Conservation (phyloP, 1,140 invertebrate species). For the Antheraea mylitta region DNA sequence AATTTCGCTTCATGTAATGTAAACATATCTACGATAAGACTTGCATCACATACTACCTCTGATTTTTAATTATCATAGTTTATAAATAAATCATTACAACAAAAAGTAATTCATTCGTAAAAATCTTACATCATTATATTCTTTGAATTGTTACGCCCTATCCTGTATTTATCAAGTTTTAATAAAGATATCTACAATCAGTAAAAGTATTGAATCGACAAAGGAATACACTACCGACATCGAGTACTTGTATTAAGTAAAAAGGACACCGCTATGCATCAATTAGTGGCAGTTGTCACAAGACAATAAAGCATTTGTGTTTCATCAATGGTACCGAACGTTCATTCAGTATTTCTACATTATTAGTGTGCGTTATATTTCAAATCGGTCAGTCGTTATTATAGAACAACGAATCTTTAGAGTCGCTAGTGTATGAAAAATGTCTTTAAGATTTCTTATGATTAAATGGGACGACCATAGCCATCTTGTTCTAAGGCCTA, state of each 20-base stretch:
- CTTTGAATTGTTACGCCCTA: background rate
- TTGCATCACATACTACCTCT: no score
- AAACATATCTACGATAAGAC: no score
- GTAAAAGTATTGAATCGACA: background rate
- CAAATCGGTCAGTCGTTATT: background rate
- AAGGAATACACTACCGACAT: slow-evolving; percentile 27
- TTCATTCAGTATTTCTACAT: slow-evolving; percentile 47
- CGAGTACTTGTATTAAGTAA: slow-evolving; percentile 37
- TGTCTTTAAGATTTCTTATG: no score
- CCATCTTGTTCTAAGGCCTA: no score
- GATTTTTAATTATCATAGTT: background rate
- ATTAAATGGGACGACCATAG: no score
- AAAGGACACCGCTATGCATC: slow-evolving; percentile 41
- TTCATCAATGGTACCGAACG: slow-evolving; percentile 48
- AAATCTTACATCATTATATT: background rate
- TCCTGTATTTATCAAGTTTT: background rate
- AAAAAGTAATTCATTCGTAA: background rate
- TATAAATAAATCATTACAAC: background rate
- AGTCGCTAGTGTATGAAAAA: background rate
- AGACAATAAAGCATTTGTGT: slow-evolving; percentile 50
- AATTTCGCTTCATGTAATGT: no score
- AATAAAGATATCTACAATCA: slow-evolving; percentile 3
- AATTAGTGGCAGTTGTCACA: slow-evolving; percentile 46
- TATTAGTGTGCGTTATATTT: slow-evolving; percentile 32
- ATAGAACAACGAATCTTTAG: background rate